Evolutionary conservation across 2,888 invertebrate species (phyloP).

Genomic region (Phorcus lineatus): DNA sequence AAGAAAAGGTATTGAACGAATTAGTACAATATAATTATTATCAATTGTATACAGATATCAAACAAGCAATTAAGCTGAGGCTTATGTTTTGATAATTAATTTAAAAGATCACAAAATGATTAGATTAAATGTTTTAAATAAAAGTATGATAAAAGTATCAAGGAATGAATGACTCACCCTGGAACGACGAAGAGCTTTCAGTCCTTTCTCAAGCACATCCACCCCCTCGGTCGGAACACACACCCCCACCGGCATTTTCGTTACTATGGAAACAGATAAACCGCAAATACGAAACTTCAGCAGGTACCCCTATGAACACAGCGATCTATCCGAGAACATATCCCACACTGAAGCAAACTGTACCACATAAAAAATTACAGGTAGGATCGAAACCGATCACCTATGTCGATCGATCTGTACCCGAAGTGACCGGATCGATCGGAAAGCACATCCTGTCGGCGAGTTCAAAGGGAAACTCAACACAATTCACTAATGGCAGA

Average conservation of each 20-base stretch:
- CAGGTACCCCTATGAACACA: background rate
- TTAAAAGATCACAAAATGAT: too few species aligned
- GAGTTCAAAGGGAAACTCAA: background rate
- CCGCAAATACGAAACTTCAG: background rate
- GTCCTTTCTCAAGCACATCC: conserved; percentile 57
- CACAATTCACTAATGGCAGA: background rate
- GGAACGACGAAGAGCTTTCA: conserved; percentile 55
- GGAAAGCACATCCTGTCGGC: background rate
- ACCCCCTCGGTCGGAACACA: conserved; percentile 44
- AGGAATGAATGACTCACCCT: conserved; percentile 45
- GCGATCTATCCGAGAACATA: background rate
- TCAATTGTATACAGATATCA: too few species aligned
- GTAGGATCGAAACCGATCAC: background rate
- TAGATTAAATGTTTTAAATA: too few species aligned
- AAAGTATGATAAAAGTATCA: too few species aligned
- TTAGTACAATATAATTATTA: too few species aligned
- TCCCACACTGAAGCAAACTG: background rate
- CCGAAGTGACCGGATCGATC: background rate
- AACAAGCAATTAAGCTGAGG: too few species aligned
- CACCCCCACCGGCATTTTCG: conserved; percentile 13
- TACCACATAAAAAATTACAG: background rate
- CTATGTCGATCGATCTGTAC: background rate
- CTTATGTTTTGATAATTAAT: too few species aligned
- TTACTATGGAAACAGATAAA: conserved; percentile 9
- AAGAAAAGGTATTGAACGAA: too few species aligned